A percentile compares a stretch with the other conserved stretches of the same genome.
Conservation (phyloP, 2,113 vertebrate genomes). For the Lophotis ruficrista region DNA sequence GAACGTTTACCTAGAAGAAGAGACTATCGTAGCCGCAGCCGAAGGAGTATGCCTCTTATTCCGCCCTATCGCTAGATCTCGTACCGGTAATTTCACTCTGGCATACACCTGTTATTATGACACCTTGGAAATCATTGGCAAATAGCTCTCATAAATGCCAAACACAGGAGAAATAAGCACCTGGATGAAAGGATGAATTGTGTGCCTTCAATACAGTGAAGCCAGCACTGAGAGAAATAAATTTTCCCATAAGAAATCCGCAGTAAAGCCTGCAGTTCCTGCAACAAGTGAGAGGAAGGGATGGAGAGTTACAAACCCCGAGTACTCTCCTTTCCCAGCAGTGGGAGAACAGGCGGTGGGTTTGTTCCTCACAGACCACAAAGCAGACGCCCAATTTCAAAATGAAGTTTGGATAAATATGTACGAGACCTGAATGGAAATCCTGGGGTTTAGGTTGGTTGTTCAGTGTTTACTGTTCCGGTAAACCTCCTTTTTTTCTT, state of each 20-base stretch:
- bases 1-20: neutral
- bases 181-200: neutral
- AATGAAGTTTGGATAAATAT: neutral
- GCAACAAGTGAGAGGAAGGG: neutral
- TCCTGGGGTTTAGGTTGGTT: neutral
- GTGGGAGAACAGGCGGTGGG: neutral
- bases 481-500: neutral
- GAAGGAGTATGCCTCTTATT: neutral
- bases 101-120: neutral
- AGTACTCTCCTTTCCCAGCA: neutral
- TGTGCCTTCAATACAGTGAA: neutral
- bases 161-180: neutral
- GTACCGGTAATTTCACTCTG: neutral
- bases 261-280: neutral
- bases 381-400: neutral
- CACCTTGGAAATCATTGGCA: neutral
- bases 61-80: neutral
- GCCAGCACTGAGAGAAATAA: neutral
- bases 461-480: neutral
- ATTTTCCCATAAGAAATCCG: neutral
- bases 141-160: neutral
- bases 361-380: neutral
- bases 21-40: accelerated
- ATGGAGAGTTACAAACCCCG: neutral
- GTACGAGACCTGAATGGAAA: neutral